A percentile compares a stretch with the other conserved stretches of the same genome.
Evolutionary conservation across 2,113 vertebrate genomes (phyloP).

Genomic region (Mirza zaza): DNA sequence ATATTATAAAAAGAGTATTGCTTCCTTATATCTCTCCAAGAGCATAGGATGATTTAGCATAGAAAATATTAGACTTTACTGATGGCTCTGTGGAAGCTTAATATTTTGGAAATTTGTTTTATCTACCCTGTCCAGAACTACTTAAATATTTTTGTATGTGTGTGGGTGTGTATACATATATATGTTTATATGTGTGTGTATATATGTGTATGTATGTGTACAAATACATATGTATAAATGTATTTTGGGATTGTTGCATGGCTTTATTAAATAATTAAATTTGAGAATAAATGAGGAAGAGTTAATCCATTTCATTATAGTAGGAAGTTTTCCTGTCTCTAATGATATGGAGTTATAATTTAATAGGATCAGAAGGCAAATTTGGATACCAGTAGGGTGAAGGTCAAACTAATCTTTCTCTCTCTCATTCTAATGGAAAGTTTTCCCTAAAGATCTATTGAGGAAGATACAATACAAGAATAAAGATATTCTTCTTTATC

Average conservation of each 20-base stretch:
- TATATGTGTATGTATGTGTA: background rate
- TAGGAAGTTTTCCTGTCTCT: background rate
- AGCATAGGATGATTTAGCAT: background rate
- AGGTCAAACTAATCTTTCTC: background rate
- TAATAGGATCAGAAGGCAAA: background rate
- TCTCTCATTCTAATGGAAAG: background rate
- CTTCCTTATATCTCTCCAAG: background rate
- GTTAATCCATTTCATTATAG: background rate
- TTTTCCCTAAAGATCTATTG: background rate
- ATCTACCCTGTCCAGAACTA: background rate
- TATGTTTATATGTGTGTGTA: background rate
- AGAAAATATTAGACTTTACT: background rate
- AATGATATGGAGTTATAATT: background rate
- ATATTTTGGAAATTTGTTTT: background rate
- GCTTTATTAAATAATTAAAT: background rate
- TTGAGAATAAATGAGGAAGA: background rate
- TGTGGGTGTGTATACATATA: too few relatives aligned
- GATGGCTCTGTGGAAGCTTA: background rate
- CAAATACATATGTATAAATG: too few relatives aligned
- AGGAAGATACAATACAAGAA: background rate
- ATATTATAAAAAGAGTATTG: background rate
- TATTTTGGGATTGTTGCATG: background rate
- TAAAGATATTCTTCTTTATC: background rate
- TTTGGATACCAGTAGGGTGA: background rate
- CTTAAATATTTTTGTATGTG: background rate